phyloP scores from a whole-genome alignment of 2,888 invertebrate genomes.

The Molanna angustata region DNA sequence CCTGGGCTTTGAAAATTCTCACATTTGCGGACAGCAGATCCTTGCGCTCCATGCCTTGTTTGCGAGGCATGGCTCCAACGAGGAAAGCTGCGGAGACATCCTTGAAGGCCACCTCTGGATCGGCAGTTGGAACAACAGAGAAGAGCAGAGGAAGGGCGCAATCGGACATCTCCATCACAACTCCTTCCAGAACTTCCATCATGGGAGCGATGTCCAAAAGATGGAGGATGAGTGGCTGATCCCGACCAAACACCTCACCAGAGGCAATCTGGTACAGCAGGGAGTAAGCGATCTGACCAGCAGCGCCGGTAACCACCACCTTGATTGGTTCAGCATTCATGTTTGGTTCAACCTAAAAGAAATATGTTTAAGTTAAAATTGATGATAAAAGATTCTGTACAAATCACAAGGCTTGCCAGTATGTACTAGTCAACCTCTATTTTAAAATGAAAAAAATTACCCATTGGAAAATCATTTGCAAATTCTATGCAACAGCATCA shows the following conservation, averaged over 20 bases:
- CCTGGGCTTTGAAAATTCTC: conserved; percentile 97
- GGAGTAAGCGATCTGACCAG: conserved; percentile 98
- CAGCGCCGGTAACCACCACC: conserved; percentile 97
- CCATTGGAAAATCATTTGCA: no score
- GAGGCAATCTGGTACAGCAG: conserved; percentile 91
- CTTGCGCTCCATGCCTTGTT: conserved; percentile 98
- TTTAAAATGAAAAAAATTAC: no score
- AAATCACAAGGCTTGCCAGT: no score
- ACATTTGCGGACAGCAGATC: conserved; percentile 97
- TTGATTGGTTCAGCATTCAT: conserved; percentile 76
- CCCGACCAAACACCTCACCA: conserved; percentile 90
- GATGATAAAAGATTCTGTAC: no score
- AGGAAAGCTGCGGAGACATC: conserved; percentile 95
- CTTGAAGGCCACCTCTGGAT: conserved; percentile 90
- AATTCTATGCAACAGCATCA: no score
- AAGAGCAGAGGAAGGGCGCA: conserved; percentile 88
- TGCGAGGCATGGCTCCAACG: conserved; percentile 97
- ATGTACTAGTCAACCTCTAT: no score
- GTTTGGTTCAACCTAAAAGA: conserved; percentile 5
- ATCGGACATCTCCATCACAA: conserved; percentile 96
- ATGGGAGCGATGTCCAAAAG: conserved; percentile 94
- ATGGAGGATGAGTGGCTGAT: conserved; percentile 83
- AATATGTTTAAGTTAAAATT: not conserved
- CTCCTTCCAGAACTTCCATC: conserved; percentile 96
- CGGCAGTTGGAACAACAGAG: conserved; percentile 82